Evolutionary conservation across 2,113 vertebrate species (phyloP), one percentile per base, ranked within the genome.

Genomic region (Lanius collurio): DNA sequence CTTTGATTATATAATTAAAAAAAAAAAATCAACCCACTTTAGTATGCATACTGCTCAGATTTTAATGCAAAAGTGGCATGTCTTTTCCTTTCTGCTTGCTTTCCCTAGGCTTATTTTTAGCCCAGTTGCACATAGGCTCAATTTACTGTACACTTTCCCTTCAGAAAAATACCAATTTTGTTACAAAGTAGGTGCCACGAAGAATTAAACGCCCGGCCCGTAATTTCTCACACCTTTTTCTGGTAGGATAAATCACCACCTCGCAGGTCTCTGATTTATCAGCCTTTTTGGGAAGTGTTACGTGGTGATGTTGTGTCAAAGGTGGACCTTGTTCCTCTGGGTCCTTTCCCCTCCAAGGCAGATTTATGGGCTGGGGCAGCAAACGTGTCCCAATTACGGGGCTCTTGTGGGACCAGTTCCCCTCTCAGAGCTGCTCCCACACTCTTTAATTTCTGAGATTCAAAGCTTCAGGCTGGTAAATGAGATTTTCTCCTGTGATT

Each of bases 241-340:
- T 94, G 86, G 90, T 83, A 56, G 86, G 89, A 83, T 59, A 93
- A 90, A 92, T 93, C 90, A 94, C 3, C 94, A 88, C 60, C 79
- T 91, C 9, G 35, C 81, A 10, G 55, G 46, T 7, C n/a, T 80
- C 49, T 95, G 94, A 88, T 95, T 95, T 56, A 80, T 95, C 93
- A 89, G 44, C 67, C 64, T 77, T 78, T 80, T 83, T 46, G 68
- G 75, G 90, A 90, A 77, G 79, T 77, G 87, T 69, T 89, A 5
- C 4, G 6, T 63, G 70, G 78, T 28, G 62, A 83, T 76, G 46
- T 88, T 75, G 47, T 94, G 93, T 92, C 79, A 91, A 95, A 95
- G 71, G 82, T 81, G 83, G 71, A 78, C 92, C 76, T 95, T 95
- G 88, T 96, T 95, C 85, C 87, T 83, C 55, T 5, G 65, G 89